Base-by-base conservation (phyloP, 2,113 vertebrate genomes). In the Microcebus griseorufus region DNA sequence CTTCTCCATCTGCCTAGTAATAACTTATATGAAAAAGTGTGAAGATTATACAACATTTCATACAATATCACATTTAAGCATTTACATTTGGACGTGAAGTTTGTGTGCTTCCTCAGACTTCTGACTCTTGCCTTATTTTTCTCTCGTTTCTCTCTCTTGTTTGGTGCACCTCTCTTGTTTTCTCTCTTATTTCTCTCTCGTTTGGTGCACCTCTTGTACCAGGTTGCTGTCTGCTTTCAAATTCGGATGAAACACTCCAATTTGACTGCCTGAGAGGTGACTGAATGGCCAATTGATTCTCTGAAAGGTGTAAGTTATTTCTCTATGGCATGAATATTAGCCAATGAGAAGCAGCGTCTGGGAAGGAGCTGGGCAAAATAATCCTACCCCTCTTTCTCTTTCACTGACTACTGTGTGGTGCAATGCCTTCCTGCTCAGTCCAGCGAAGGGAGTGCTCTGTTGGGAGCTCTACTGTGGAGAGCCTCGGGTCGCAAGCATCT, bases 121-220 rank as follows among this genome's bases (percentile, higher is more conserved):
- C 58, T 55, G 25, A 18, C 22, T 70, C 6, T 73, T 42, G 2
- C 13, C 16, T 60, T 42, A 17, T 55, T 69, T 67, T 72, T 42
- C 2, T 42, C 42, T 42, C 5, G 42, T 42, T 42, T 42, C 42
- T 42, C 42, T 42, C 39, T 90, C 65, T 51, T 34, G 9, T 22
- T 80, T 75, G n/a, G 0, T 22, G 17, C 0, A 1, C 1, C 8
- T 84, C 70, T 72, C 42, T 42, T 42, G 42, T 67, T 67, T 72
- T 39, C 2, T 6, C 42, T 42, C 42, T 42, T 42, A 6, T 67
- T 72, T 42, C 2, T 42, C 39, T 90, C 65, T 51, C 32, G 9
- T 22, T 80, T 75, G n/a, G 0, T 22, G 17, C 0, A 1, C 1
- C 8, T 84, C 70, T 72, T 51, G 6, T 22, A 27, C 25, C 48